Conservation (phyloP, 1,140 invertebrate species). For the Thalassaphorura encarpata region DNA sequence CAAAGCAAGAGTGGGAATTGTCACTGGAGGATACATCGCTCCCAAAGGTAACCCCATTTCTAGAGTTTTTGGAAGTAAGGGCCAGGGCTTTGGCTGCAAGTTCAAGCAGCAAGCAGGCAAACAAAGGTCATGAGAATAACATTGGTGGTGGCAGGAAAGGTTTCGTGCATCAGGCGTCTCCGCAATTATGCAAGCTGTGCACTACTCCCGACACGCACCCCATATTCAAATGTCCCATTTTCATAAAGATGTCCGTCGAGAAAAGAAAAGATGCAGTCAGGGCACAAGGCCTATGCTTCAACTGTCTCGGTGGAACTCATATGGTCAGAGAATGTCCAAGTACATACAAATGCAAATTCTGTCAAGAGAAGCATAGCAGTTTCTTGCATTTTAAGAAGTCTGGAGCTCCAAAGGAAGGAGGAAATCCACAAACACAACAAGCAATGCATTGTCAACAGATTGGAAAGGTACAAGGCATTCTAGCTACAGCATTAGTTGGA, state of each 20-base stretch:
- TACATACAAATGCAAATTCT: background rate
- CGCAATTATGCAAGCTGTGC: background rate
- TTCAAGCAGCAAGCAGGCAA: background rate
- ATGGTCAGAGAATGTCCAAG: background rate
- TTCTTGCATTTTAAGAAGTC: background rate
- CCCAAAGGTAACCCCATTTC: background rate
- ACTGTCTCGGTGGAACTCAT: background rate
- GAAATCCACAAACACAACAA: background rate
- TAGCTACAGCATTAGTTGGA: background rate
- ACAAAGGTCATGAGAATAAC: background rate
- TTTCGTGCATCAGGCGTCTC: background rate
- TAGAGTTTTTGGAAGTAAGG: background rate
- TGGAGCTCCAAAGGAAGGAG: background rate
- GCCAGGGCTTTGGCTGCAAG: background rate
- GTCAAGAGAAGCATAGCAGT: background rate
- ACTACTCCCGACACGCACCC: background rate
- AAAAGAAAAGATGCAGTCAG: background rate
- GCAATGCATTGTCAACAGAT: background rate
- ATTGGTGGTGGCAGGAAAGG: background rate
- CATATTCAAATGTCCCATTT: slow-evolving; percentile 4
- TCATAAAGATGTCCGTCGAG: background rate
- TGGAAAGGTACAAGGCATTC: background rate
- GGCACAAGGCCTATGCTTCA: background rate
- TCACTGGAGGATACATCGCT: background rate
- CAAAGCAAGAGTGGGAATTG: background rate